Evolutionary conservation across 2,113 vertebrate species (phyloP), one percentile per base, ranked within the genome.

Genomic region (Epinephelus cyanopodus): DNA sequence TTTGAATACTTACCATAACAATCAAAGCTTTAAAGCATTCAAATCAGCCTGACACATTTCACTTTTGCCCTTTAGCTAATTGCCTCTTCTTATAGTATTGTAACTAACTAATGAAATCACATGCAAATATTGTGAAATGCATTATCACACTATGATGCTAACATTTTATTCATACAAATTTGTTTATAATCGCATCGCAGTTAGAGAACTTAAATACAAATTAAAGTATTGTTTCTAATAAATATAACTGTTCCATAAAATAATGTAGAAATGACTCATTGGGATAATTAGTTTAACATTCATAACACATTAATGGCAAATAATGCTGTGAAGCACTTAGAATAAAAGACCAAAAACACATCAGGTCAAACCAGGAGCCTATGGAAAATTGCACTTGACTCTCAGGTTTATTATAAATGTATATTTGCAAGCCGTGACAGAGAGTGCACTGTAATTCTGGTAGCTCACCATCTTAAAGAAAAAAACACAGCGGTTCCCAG

Each of bases 381-480:
- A 33, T 79, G 47, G 42, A 79, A 81, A 74, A 75, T 64, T 65
- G 53, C 10, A 10, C 62, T 37, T 69, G 0, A 0, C 63, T 74
- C 53, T 77, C 52, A 45, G 42, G 53, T 83, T 53, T 47, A 39
- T 33, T 7, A 13, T 71, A 81, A 67, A 50, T 67, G 81, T 54
- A 66, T 57, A 27, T 83, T 57, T 82, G 25, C 63, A 47, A 76
- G 52, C 23, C 9, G 17, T 80, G 42, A 54, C 71, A 23, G 62
- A 76, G 61, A 79, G 74, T 75, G 65, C 58, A 19, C 57, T 45
- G 17, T 76, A 74, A 90, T 78, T 60, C 33, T 19, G 21, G 29
- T 78, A 53, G 63, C 64, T 57, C 21, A 25, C 7, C 76, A n/a
- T 80, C 78, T 74, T 70, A 23, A 68, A 62, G 29, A 29, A 77